Conservation (phyloP, 2,113 vertebrate genomes). For the Rattus rattus region DNA sequence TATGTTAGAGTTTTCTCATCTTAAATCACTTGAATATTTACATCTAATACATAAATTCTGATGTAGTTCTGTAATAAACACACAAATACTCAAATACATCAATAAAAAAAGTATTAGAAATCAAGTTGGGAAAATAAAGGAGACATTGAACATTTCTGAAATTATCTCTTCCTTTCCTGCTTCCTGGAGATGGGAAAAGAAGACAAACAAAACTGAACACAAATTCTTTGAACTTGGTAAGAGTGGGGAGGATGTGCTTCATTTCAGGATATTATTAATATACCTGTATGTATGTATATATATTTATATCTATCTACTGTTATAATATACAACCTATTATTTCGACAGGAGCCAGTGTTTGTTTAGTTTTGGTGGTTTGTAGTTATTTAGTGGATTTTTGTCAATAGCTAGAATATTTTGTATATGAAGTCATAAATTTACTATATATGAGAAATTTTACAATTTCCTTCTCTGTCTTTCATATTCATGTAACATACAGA, state of each 20-base stretch:
- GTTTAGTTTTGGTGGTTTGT: neutral
- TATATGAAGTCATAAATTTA: neutral
- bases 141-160: constrained; percentile 28
- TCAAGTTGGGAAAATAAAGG: constrained; percentile 28
- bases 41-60: neutral
- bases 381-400: neutral
- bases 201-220: neutral
- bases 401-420: neutral
- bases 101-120: constrained; percentile 35
- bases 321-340: neutral
- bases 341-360: neutral
- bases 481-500: neutral
- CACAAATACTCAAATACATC: constrained; percentile 1
- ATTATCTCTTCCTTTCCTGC: neutral
- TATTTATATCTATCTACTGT: neutral
- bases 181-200: neutral
- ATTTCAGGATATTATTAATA: neutral
- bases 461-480: neutral
- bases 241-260: neutral
- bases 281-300: neutral
- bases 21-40: constrained; percentile 16
- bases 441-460: neutral
- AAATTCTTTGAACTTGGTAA: neutral
- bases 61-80: neutral
- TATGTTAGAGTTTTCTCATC: neutral